Evolutionary conservation across 2,797 vertebrate species (phyloP), one percentile per base, ranked within the genome.

Genomic region (Zonotrichia albicollis): DNA sequence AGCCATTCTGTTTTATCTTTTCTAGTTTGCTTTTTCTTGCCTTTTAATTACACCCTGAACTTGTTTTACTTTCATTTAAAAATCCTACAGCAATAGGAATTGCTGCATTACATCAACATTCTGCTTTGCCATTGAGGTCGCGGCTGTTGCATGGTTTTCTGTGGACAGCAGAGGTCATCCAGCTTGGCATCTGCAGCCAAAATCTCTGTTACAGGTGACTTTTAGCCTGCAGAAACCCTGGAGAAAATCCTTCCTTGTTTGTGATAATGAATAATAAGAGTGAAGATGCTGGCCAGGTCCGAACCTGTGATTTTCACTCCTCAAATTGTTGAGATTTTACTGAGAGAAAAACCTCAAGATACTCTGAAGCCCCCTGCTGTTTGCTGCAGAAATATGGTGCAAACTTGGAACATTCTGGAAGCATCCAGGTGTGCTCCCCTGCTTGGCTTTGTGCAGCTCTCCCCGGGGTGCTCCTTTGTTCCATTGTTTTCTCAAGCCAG

Each of bases 401-500:
- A 26, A 62, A 53, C 40, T 30, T 83, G 75, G 58, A 34, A n/a
- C 74, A 16, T 38, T 5, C 20, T 48, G 34, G 17, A 58, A 20
- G n/a, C 2, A 0, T 11, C n/a, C 19, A 67, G 71, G 30, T 27
- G 25, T 29, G 38, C 75, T 76, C 21, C 5, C n/a, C 30, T 80
- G 50, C 50, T 85, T 85, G 90, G 43, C 77, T 94, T 6, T 30
- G 74, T 53, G 45, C 43, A 23, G n/a, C 2, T 54, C 32, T 80
- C 64, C 9, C 38, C 0, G 22, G 40, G 67, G 77, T 73, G 74
- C n/a, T 67, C 78, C 95, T 97, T 97, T 96, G 94, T 94, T 94
- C 92, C 55, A 93, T 97, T 97, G 94, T 96, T 90, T 97, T 94
- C 88, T 95, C 94, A 91, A 70, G 53, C 34, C 93, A 79, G 40